phyloP scores from a whole-genome alignment of 2,113 vertebrate genomes.

The Corvus cornix region DNA sequence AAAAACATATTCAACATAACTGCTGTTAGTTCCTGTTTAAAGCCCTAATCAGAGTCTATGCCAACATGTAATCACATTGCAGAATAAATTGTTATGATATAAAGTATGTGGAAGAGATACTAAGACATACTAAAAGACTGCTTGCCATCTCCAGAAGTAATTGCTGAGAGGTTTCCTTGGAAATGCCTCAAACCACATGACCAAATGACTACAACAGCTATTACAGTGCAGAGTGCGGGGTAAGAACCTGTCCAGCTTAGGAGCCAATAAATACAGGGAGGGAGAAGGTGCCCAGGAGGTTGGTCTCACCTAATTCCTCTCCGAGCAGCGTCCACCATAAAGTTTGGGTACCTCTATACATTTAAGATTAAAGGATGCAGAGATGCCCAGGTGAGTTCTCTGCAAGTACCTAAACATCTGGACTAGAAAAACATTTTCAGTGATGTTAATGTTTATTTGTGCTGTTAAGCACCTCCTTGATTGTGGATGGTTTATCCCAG shows the following conservation, averaged over 20 bases:
- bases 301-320: fast-evolving
- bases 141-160: constrained; percentile 56
- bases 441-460: background rate
- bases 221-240: background rate
- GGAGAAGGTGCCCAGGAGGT: background rate
- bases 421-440: background rate
- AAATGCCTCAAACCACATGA: constrained; percentile 58
- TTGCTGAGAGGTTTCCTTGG: constrained; percentile 65
- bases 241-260: background rate
- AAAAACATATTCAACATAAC: constrained; percentile 71
- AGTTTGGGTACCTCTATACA: background rate
- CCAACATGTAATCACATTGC: constrained; percentile 71
- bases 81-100: constrained; percentile 71
- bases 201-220: background rate
- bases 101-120: constrained; percentile 55
- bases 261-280: background rate
- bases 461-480: background rate
- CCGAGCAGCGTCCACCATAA: background rate
- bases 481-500: background rate
- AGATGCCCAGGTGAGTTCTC: background rate
- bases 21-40: constrained; percentile 72
- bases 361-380: background rate
- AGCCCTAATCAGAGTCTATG: constrained; percentile 70
- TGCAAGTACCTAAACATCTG: background rate
- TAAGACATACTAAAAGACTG: constrained; percentile 53